Evolutionary conservation across 2,888 invertebrate genomes (phyloP).

Genomic region (Ophraella communa): DNA sequence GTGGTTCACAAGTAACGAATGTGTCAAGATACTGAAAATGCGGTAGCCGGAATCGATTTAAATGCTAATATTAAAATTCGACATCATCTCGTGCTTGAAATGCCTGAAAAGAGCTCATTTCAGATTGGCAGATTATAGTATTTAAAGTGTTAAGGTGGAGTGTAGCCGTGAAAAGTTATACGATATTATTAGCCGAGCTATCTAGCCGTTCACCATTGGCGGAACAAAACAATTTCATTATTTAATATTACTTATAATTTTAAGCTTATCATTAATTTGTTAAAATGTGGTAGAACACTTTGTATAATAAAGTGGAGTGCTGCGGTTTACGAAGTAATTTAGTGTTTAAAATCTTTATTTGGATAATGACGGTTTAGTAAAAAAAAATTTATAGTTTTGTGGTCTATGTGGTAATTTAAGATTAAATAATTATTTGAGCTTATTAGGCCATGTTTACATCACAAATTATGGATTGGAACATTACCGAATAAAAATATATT

Average conservation of each 20-base stretch:
- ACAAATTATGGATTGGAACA: too few species aligned
- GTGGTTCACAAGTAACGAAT: conserved; percentile 22
- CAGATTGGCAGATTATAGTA: conserved; percentile 34
- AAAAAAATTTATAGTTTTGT: too few species aligned
- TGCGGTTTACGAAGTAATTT: too few species aligned
- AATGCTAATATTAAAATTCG: conserved; percentile 37
- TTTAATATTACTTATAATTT: not conserved
- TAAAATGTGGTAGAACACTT: too few species aligned
- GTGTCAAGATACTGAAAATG: conserved; percentile 33
- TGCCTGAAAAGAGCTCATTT: conserved; percentile 31
- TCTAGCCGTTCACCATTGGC: not conserved
- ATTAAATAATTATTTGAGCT: too few species aligned
- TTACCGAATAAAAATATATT: too few species aligned
- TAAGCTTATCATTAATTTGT: not conserved
- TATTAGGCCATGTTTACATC: too few species aligned
- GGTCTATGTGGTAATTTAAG: too few species aligned
- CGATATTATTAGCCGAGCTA: conserved; percentile 2
- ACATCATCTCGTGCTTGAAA: conserved; percentile 30
- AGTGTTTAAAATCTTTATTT: too few species aligned
- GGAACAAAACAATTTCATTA: not conserved
- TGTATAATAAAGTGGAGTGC: too few species aligned
- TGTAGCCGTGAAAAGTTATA: conserved; percentile 14
- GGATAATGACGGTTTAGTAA: too few species aligned
- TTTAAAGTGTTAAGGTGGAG: conserved; percentile 29
- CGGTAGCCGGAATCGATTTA: conserved; percentile 41